These are phyloP conservation scores for Psilopogon haemacephalus DNA, from an alignment of 2,113 vertebrate species.

Conservation along the genomic window DNA sequence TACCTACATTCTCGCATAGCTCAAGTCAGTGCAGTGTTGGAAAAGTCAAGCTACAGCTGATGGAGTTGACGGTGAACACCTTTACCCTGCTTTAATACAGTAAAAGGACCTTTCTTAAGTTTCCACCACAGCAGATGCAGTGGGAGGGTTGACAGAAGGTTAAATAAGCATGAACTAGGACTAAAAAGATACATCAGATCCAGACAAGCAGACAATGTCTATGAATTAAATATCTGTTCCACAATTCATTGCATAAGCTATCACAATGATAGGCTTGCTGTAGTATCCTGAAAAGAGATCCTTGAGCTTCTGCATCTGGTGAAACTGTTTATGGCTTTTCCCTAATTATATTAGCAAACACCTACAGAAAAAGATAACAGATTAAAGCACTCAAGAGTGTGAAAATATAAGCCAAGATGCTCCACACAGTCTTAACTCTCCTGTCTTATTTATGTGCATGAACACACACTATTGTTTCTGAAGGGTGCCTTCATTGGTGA, in stretches of 20 bases:
- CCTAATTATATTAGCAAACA: constrained; percentile 47
- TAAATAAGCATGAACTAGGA: neutral
- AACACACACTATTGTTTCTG: constrained; percentile 26
- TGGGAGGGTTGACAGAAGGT: neutral
- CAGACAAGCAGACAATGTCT: constrained; percentile 21
- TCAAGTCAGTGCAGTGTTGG: neutral
- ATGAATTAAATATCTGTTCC: neutral
- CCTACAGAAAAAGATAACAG: constrained; percentile 34
- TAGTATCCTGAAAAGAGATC: neutral
- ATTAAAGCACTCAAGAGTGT: constrained; percentile 34
- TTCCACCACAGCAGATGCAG: neutral
- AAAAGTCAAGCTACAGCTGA: neutral
- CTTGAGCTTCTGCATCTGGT: constrained; percentile 13
- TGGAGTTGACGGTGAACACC: neutral
- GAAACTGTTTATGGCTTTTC: constrained; percentile 32
- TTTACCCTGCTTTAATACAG: neutral
- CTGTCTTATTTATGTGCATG: constrained; percentile 23
- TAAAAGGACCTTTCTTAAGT: neutral
- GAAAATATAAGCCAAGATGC: constrained; percentile 19
- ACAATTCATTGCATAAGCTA: neutral
- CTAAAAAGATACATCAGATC: constrained; percentile 13
- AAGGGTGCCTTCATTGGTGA: neutral
- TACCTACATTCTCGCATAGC: neutral
- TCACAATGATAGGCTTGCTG: neutral
- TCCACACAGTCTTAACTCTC: neutral